phyloP scores from a whole-genome alignment of 2,797 vertebrate species.

The Onychomys torridus region DNA sequence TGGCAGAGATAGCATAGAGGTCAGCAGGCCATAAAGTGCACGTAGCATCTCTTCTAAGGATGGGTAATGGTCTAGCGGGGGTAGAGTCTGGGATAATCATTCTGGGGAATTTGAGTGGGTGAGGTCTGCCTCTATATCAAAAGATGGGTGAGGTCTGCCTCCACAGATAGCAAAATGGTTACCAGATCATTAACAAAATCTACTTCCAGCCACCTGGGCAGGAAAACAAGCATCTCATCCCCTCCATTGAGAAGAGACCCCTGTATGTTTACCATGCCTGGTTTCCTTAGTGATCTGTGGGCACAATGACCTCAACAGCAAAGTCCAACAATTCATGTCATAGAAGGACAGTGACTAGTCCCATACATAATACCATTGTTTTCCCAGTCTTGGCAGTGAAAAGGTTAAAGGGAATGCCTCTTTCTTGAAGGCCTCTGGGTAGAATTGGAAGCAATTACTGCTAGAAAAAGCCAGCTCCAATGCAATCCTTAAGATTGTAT shows the following conservation, averaged over 20 bases:
- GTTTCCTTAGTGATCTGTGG: background rate
- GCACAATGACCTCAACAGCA: background rate
- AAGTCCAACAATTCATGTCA: background rate
- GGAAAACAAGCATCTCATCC: background rate
- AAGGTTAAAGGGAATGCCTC: background rate
- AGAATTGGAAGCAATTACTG: background rate
- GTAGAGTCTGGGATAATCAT: background rate
- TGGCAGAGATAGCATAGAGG: background rate
- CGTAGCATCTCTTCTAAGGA: background rate
- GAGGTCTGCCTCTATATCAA: background rate
- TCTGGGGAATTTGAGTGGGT: background rate
- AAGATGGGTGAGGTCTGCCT: background rate
- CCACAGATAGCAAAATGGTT: background rate
- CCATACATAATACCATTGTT: background rate
- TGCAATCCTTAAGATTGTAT: background rate
- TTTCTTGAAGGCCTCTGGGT: background rate
- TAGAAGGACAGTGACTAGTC: background rate
- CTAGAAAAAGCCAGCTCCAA: slow-evolving; percentile 19
- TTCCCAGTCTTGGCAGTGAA: background rate
- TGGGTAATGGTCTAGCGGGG: background rate
- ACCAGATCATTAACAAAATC: background rate
- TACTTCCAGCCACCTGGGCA: background rate
- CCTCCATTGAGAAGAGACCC: background rate
- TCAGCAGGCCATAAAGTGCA: background rate
- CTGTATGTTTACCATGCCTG: background rate